Percentiles rank a stretch among this genome's conserved stretches.
Evolutionary conservation across 1,140 invertebrate genomes (phyloP).

Genomic region (Trachelipus rathkii): DNA sequence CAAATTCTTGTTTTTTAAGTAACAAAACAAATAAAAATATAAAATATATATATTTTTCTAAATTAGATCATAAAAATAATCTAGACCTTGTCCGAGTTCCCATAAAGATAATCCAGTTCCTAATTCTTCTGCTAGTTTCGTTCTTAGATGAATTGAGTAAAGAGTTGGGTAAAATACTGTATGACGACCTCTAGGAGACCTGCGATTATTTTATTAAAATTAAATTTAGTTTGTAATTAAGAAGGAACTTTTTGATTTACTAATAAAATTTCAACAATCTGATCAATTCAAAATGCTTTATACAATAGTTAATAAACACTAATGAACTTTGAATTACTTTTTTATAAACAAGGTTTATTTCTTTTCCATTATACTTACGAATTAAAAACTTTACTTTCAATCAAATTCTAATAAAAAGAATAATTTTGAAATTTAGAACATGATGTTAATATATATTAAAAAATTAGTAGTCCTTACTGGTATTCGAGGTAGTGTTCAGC

Average conservation of each 20-base stretch:
- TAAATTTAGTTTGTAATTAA: too few relatives aligned
- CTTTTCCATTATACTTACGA: too few relatives aligned
- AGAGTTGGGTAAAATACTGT: slow-evolving; percentile 84
- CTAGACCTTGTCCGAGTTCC: slow-evolving; percentile 90
- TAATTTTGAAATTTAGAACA: too few relatives aligned
- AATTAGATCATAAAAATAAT: slow-evolving; percentile 91
- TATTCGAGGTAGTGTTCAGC: slow-evolving; percentile 82
- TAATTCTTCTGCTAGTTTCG: slow-evolving; percentile 72
- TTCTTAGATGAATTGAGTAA: slow-evolving; percentile 61
- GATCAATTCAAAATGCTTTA: too few relatives aligned
- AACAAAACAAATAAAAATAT: not conserved
- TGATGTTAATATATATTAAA: too few relatives aligned
- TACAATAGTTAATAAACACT: too few relatives aligned
- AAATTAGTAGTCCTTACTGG: slow-evolving; percentile 58
- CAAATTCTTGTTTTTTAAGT: slow-evolving; percentile 4
- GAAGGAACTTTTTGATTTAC: not conserved
- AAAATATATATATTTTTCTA: slow-evolving; percentile 48
- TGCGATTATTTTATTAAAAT: slow-evolving; percentile 27
- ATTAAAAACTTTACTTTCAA: too few relatives aligned
- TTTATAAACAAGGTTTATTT: too few relatives aligned
- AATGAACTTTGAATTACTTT: slow-evolving; percentile 40
- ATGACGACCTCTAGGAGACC: slow-evolving; percentile 60
- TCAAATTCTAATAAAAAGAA: too few relatives aligned
- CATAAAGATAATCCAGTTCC: slow-evolving; percentile 84
- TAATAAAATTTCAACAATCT: not conserved